phyloP scores from a whole-genome alignment of 2,888 invertebrate species.

The Epistrophella euchroma region DNA sequence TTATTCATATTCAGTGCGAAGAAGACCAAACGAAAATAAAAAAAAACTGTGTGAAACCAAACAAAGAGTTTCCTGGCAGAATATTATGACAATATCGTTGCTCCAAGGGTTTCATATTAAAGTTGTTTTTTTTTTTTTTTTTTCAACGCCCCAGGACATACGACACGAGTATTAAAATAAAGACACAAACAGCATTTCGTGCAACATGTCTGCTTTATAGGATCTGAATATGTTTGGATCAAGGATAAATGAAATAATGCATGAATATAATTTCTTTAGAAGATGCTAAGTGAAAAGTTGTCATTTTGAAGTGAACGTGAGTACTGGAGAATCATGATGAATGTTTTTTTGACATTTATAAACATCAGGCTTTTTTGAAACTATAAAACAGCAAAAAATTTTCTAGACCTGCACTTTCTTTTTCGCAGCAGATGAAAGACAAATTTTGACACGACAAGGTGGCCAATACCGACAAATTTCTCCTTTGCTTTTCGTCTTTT shows the following conservation, averaged over 20 bases:
- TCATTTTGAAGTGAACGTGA: neutral
- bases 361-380: too few species aligned
- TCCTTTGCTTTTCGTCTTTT: too few species aligned
- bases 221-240: neutral
- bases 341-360: too few species aligned
- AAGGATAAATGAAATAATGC: neutral
- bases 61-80: constrained; percentile 11
- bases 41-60: constrained; percentile 10
- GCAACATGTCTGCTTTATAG: neutral
- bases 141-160: neutral
- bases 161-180: neutral
- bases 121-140: neutral
- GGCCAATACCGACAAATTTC: too few species aligned
- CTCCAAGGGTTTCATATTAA: neutral
- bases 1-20: constrained; percentile 26
- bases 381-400: too few species aligned
- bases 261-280: constrained; percentile 1
- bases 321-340: neutral
- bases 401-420: too few species aligned
- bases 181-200: neutral
- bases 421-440: too few species aligned
- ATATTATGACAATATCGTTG: constrained; percentile 22
- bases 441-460: too few species aligned
- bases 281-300: constrained; percentile 8
- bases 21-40: constrained; percentile 1